Evolutionary conservation across 2,888 invertebrate genomes (phyloP), one percentile per base, ranked within the genome.

Genomic region (Cantharis flavilabris): DNA sequence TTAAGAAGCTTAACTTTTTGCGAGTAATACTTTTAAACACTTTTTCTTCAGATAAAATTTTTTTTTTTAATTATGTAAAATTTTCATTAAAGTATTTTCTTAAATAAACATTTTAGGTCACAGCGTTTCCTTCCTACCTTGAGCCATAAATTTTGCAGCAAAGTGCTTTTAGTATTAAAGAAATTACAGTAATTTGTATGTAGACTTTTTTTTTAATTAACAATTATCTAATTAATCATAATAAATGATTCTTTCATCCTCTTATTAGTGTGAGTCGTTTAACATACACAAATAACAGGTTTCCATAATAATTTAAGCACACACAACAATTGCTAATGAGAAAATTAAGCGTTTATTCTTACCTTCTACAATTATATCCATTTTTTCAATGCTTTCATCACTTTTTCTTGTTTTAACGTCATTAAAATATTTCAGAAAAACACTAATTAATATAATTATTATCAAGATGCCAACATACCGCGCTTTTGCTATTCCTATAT

Each of bases 151-250:
- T 49, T 49, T 49, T 49, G 49, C 49, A 49, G 49, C 49, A 49
- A 49, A 49, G 20, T 49, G 49, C 49, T 49, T 49, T 49, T 49
- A n/a, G 49, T 49, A 49, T 49, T 49, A 49, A 49, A 49, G 49
- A 67, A 67, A 67, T 67, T 67, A 23, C 23, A 67, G 65, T 67
- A 67, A 67, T 67, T 67, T 67, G 65, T 67, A 26, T 23, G 13
- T 23, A 20, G 20, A 67, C 18, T 23, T 64, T 64, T 64, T 64
- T 65, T 67, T 67, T 67, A 23, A 67, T 67, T 67, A 26, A 14
- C 23, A 20, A 67, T 67, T 67, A 67, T 67, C 65, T 67, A 67
- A 67, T 67, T 67, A 67, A 67, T 20, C 26, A 67, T 67, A 67
- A 67, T 67, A 67, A 26, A 23, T 67, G 65, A 67, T 67, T 67